Evolutionary conservation across 2,888 invertebrate genomes (phyloP), one percentile per base, ranked within the genome.

Genomic region (Nemapogon koenigi): DNA sequence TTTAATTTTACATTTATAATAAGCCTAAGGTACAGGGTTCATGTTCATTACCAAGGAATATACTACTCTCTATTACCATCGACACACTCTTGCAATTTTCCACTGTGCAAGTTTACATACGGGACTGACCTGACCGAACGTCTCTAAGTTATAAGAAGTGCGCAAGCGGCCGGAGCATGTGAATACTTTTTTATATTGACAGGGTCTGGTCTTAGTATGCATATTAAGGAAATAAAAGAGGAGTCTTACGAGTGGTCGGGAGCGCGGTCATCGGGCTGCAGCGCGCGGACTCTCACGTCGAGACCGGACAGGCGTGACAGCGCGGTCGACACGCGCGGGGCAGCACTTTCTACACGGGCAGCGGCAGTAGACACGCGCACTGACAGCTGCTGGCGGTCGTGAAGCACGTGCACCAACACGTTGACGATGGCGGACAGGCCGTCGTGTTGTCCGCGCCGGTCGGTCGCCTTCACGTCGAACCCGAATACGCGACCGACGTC

Each of bases 401-500:
- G 90, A 36, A 93, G 68, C 2, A 93, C 86, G 58, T 92, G 92
- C 1, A 93, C 87, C 89, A 92, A 90, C 41, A 93, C 90, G 59
- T 91, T 92, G 36, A 89, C 89, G 46, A 92, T 91, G 33, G 90
- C 87, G 6, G 91, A 91, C 42, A 85, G 85, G 2, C 93, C 93
- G 53, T 90, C 89, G 52, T 91, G 89, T 29, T 88, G 88, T 1
- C 93, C 93, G 16, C 82, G 76, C 40, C 87, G 83, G 58, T 94
- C 93, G 0, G 91, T 91, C 7, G 92, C 94, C 65, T 91, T 91
- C 7, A 93, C 91, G 64, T 93, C 92, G 53, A 93, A 92, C 0
- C 91, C 91, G 53, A 88, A 91, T 28, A 93, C 88, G 45, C 85
- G 81, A 1, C 91, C 91, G 13, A 87, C 87, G 46, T 88, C 87